Evolutionary conservation across 2,888 invertebrate genomes (phyloP), one percentile per base, ranked within the genome.

Genomic region (Polydesmus complanatus): DNA sequence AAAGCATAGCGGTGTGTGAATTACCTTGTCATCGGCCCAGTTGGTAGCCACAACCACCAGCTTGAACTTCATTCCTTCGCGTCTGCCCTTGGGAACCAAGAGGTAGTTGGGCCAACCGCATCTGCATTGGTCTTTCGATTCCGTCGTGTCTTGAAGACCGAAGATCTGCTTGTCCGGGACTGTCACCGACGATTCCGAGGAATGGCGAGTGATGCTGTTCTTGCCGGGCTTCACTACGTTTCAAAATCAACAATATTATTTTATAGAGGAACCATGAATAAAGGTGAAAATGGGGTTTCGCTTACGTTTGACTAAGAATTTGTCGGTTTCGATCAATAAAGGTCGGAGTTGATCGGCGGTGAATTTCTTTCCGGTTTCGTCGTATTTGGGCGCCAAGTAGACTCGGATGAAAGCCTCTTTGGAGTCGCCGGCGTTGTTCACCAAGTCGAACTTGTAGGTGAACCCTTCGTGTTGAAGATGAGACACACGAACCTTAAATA

Each of bases 401-500:
- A 86, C 79, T 8, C 86, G 80, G 63, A 83, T 80, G 0, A 84
- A 86, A 27, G 84, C 85, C 71, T 76, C 76, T 60, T 73, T 70
- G 2, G 72, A 71, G 19, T 71, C 69, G 0, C 78, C 78, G 3
- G 60, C 64, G 3, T 53, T 65, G 66, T 73, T 73, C 18, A 65
- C 65, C 26, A 71, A 65, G 72, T 73, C 62, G 47, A 74, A 70
- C 47, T 65, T 80, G 69, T 86, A 88, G 48, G 75, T 76, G 77
- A 83, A 90, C 0, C 81, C 80, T 3, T 80, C 77, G 69, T 89
- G 83, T 74, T 89, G 86, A 63, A 90, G 77, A 74, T 90, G 90
- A 0, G 83, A 86, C 72, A 86, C 18, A 50, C 48, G 54, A 3
- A 62, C 27, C 62, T 62, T 18, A 61, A 23, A 54, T 19, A 18